Evolutionary conservation across 2,888 invertebrate genomes (phyloP).

Genomic region (Brenthis ino): DNA sequence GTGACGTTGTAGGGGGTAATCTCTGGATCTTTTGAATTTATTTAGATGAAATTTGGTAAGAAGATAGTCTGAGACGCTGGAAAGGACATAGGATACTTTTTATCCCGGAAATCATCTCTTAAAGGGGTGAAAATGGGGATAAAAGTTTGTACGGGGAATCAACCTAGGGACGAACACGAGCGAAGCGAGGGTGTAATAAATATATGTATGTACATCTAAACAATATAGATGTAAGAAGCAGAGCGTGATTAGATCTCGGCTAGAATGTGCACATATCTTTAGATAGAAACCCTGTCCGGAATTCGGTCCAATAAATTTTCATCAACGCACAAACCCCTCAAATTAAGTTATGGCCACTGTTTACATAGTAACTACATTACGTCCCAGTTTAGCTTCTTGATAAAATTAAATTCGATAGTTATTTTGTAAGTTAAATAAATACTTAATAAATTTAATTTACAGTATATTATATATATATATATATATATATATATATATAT

Average conservation of each 20-base stretch:
- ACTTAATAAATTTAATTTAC: too few species aligned
- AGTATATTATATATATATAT: too few species aligned
- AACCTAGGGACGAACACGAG: too few species aligned
- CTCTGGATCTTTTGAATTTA: too few species aligned
- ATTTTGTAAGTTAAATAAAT: not conserved
- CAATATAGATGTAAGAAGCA: conserved; percentile 7
- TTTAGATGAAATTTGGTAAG: too few species aligned
- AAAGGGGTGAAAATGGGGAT: too few species aligned
- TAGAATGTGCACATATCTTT: conserved; percentile 20
- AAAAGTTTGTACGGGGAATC: too few species aligned
- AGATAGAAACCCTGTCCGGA: conserved; percentile 32
- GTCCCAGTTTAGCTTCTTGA: conserved; percentile 25
- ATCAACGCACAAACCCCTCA: conserved; percentile 42
- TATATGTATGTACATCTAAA: conserved; percentile 1
- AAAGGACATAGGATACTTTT: too few species aligned
- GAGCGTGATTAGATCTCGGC: conserved; percentile 19
- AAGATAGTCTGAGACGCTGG: too few species aligned
- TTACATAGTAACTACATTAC: conserved; percentile 43
- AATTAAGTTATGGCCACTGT: conserved; percentile 45
- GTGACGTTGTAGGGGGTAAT: too few species aligned
- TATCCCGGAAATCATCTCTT: too few species aligned
- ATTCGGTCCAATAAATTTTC: conserved; percentile 44
- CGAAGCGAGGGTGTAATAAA: not conserved
- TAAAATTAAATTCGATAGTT: conserved; percentile 24
- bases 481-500: too few species aligned